Percentiles rank a stretch among this genome's conserved stretches.
Evolutionary conservation across 1,140 invertebrate species (phyloP).

Genomic region (Camponotus vicinus): DNA sequence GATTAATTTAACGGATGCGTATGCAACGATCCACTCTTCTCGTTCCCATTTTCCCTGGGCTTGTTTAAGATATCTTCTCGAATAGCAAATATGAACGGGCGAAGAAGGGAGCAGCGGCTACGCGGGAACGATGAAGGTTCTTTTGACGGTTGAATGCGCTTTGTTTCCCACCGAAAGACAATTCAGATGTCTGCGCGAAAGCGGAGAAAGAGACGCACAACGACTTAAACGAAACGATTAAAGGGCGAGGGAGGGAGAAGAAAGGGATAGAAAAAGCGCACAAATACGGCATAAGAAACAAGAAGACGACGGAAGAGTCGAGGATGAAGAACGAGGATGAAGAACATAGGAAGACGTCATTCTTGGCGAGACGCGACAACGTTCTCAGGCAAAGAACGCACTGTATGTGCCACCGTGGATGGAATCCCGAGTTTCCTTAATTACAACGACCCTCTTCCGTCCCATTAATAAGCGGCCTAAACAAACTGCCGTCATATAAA

Average conservation of each 20-base stretch:
- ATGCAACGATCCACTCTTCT: not conserved
- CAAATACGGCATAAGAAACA: not conserved
- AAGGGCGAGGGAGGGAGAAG: not conserved
- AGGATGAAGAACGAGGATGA: not conserved
- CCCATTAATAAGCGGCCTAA: slow-evolving; percentile 82
- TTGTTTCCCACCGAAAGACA: slow-evolving; percentile 70
- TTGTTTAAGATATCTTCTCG: slow-evolving; percentile 34
- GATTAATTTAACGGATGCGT: slow-evolving; percentile 51
- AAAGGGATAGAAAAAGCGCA: not conserved
- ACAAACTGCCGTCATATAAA: slow-evolving; percentile 82
- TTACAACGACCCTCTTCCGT: slow-evolving; percentile 80
- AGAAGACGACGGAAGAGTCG: slow-evolving; percentile 14
- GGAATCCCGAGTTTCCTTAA: slow-evolving; percentile 80
- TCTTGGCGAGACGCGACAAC: slow-evolving; percentile 29
- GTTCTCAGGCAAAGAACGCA: slow-evolving; percentile 46
- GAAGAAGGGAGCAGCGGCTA: slow-evolving; percentile 40
- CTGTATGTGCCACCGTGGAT: slow-evolving; percentile 63
- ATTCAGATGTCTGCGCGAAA: slow-evolving; percentile 63
- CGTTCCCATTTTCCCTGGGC: not conserved
- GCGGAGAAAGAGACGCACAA: not conserved
- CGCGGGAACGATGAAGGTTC: slow-evolving; percentile 41
- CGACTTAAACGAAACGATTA: slow-evolving; percentile 43
- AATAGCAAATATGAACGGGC: slow-evolving; percentile 43
- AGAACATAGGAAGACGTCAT: slow-evolving; percentile 39
- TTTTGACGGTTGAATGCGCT: slow-evolving; percentile 66